Evolutionary conservation across 2,797 vertebrate genomes (phyloP).

Genomic region (Cuniculus paca): DNA sequence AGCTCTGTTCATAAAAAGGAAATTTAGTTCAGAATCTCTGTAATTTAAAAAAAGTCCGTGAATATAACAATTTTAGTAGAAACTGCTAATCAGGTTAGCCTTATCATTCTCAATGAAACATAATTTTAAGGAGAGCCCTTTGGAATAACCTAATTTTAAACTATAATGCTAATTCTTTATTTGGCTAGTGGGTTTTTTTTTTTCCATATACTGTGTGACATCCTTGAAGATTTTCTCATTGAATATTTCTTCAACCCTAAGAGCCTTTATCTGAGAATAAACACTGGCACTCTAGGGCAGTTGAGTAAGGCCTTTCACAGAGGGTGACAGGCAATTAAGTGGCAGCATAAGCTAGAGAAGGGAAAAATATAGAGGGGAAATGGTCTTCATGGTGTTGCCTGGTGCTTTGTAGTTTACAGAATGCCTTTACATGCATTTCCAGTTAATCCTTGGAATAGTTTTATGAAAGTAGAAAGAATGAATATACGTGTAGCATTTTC

Average conservation of each 20-base stretch:
- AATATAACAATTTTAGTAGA: slow-evolving; percentile 45
- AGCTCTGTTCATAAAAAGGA: slow-evolving; percentile 21
- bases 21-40: slow-evolving; percentile 23
- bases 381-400: not conserved
- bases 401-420: not conserved
- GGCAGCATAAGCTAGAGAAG: not conserved
- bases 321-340: not conserved
- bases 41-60: slow-evolving; percentile 27
- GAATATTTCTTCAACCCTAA: slow-evolving; percentile 3
- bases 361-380: not conserved
- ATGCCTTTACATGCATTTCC: not conserved
- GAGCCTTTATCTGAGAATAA: slow-evolving; percentile 23
- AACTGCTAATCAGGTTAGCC: slow-evolving; percentile 12
- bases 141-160: slow-evolving; percentile 61
- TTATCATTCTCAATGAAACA: not conserved
- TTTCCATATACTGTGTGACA: not conserved
- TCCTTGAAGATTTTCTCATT: slow-evolving; percentile 43
- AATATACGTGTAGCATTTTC: not conserved
- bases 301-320: not conserved
- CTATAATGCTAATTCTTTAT: slow-evolving; percentile 13
- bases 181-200: not conserved
- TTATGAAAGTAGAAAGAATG: not conserved
- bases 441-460: not conserved
- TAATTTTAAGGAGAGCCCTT: slow-evolving; percentile 63
- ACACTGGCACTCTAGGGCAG: not conserved